These are phyloP conservation scores for Mesorhabditis spiculigera DNA, from an alignment of 2,888 invertebrate genomes.

Conservation along the genomic window DNA sequence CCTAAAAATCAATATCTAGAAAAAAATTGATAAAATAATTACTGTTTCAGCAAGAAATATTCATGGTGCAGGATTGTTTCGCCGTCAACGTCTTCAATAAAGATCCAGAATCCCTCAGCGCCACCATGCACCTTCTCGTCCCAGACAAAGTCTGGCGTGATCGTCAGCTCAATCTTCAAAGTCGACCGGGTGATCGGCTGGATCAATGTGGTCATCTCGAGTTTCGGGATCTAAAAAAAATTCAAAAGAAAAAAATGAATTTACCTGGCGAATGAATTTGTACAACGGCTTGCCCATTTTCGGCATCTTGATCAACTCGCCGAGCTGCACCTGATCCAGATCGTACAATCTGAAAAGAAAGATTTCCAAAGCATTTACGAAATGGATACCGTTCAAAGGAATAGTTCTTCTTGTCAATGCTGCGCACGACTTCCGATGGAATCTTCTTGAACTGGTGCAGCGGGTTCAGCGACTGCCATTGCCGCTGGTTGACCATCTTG, in stretches of 20 bases:
- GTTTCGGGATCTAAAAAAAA: constrained; percentile 73
- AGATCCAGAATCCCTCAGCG: constrained; percentile 67
- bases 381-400: constrained; percentile 62
- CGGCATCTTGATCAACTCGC: constrained; percentile 81
- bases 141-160: constrained; percentile 98
- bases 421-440: constrained; percentile 85
- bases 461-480: constrained; percentile 98
- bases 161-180: constrained; percentile 87
- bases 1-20: constrained; percentile 61
- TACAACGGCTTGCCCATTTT: constrained; percentile 91
- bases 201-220: constrained; percentile 92
- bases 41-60: constrained; percentile 81
- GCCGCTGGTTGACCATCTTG: constrained; percentile 93
- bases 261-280: constrained; percentile 82
- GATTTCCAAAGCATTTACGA: neutral
- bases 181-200: constrained; percentile 89
- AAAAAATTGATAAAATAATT: constrained; percentile 7
- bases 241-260: neutral
- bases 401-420: constrained; percentile 86
- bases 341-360: constrained; percentile 73
- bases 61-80: constrained; percentile 84
- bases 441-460: constrained; percentile 85
- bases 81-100: constrained; percentile 68
- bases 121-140: constrained; percentile 79
- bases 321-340: constrained; percentile 92